A percentile compares a stretch with the other conserved stretches of the same genome.
These are phyloP conservation scores for Apoda limacodes DNA, from an alignment of 2,888 invertebrate genomes.

Conservation along the genomic window DNA sequence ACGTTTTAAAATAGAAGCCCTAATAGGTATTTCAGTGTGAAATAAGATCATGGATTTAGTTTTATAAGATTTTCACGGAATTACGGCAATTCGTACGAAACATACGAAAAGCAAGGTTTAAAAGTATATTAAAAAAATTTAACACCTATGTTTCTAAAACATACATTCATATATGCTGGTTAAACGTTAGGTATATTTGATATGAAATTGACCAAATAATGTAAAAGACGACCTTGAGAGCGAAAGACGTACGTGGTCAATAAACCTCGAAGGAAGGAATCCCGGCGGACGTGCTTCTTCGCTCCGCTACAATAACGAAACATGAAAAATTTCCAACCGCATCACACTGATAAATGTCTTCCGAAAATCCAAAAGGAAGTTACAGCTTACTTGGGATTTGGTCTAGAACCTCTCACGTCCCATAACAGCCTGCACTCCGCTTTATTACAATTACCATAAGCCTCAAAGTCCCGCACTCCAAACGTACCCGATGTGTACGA, in stretches of 20 bases:
- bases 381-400: slow-evolving; percentile 72
- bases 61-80: too few relatives aligned
- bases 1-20: too few relatives aligned
- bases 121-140: too few relatives aligned
- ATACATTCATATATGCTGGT: too few relatives aligned
- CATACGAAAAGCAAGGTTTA: too few relatives aligned
- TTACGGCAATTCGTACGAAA: too few relatives aligned
- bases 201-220: too few relatives aligned
- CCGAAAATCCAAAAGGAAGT: slow-evolving; percentile 73
- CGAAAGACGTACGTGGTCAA: slow-evolving; percentile 36
- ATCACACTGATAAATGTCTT: slow-evolving; percentile 72
- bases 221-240: slow-evolving; percentile 32
- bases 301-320: slow-evolving; percentile 64
- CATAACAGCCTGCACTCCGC: slow-evolving; percentile 71
- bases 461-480: slow-evolving; percentile 69
- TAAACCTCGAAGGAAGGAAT: too few relatives aligned
- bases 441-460: slow-evolving; percentile 71
- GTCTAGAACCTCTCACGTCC: slow-evolving; percentile 71
- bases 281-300: slow-evolving; percentile 55
- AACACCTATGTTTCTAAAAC: too few relatives aligned
- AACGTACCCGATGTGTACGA: slow-evolving; percentile 40
- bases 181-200: too few relatives aligned
- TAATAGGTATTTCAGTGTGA: too few relatives aligned
- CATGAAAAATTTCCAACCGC: slow-evolving; percentile 71
- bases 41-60: too few relatives aligned